Conservation (phyloP, 1,140 invertebrate genomes). For the Drosophila albomicans region DNA sequence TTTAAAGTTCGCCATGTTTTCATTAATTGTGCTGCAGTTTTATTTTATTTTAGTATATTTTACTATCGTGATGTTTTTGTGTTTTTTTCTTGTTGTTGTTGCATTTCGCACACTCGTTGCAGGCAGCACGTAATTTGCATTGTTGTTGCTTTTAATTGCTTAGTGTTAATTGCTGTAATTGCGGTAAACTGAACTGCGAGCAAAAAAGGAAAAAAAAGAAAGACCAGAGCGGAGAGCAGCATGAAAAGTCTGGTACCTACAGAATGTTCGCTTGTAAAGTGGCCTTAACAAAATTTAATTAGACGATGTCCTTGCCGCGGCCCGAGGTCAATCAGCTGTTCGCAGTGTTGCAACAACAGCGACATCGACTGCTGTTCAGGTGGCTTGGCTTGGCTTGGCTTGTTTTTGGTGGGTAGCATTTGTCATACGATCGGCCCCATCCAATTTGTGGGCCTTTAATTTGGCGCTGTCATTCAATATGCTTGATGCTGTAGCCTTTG, state of each 20-base stretch:
- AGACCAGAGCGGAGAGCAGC: neutral
- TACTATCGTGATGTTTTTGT: neutral
- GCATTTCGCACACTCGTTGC: constrained; percentile 49
- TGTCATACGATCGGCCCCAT: constrained; percentile 64
- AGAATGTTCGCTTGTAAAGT: constrained; percentile 53
- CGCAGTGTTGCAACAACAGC: neutral
- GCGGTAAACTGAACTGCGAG: constrained; percentile 75
- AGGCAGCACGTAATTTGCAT: constrained; percentile 79
- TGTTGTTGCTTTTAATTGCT: constrained; percentile 81
- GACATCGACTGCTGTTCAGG: constrained; percentile 17
- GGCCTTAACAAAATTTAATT: constrained; percentile 64
- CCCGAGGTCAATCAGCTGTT: constrained; percentile 62
- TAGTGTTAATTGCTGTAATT: constrained; percentile 82
- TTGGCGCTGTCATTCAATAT: constrained; percentile 76
- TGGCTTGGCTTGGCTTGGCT: constrained; percentile 53
- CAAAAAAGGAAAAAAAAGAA: constrained; percentile 15
- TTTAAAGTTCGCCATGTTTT: neutral
- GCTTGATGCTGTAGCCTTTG: constrained; percentile 43
- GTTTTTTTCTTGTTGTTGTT: constrained; percentile 8
- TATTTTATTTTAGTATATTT: constrained; percentile 27
- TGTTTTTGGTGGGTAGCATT: constrained; percentile 33
- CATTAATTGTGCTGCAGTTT: neutral
- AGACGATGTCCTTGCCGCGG: constrained; percentile 61
- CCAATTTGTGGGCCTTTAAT: constrained; percentile 49
- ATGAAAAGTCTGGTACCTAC: constrained; percentile 29